Conservation (phyloP, 2,888 invertebrate species). For the Caenorhabditis sp. region DNA sequence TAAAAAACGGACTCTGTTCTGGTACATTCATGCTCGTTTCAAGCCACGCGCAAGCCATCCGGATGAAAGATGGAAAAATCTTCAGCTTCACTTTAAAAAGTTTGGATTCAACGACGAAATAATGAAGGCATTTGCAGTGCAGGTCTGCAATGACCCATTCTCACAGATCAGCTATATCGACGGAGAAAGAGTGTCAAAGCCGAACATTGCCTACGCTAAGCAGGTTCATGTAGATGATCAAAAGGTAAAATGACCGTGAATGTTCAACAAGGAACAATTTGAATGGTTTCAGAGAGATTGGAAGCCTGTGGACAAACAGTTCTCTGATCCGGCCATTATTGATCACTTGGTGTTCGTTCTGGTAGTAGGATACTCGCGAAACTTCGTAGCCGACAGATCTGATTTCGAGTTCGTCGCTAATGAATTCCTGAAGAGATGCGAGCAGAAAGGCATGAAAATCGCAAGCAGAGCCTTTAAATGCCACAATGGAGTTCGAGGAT, state of each 20-base stretch:
- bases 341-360: conserved; percentile 39
- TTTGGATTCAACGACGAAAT: conserved; percentile 43
- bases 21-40: neutral
- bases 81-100: conserved; percentile 35
- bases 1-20: too few relatives aligned
- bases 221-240: conserved; percentile 51
- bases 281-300: conserved; percentile 49
- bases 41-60: conserved; percentile 54
- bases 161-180: conserved; percentile 40
- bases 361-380: conserved; percentile 29
- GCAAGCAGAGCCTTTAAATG: neutral
- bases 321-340: conserved; percentile 22
- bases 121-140: conserved; percentile 40
- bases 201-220: conserved; percentile 30
- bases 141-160: conserved; percentile 54
- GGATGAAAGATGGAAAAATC: conserved; percentile 38
- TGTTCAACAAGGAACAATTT: too few relatives aligned
- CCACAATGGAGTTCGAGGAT: conserved; percentile 9
- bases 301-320: conserved; percentile 37
- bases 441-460: conserved; percentile 40
- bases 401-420: conserved; percentile 18
- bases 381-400: conserved; percentile 7
- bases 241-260: conserved; percentile 35
- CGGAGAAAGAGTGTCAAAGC: conserved; percentile 39
- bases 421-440: conserved; percentile 31